Conservation (phyloP, 2,888 invertebrate species). For the Frankliniella intonsa region DNA sequence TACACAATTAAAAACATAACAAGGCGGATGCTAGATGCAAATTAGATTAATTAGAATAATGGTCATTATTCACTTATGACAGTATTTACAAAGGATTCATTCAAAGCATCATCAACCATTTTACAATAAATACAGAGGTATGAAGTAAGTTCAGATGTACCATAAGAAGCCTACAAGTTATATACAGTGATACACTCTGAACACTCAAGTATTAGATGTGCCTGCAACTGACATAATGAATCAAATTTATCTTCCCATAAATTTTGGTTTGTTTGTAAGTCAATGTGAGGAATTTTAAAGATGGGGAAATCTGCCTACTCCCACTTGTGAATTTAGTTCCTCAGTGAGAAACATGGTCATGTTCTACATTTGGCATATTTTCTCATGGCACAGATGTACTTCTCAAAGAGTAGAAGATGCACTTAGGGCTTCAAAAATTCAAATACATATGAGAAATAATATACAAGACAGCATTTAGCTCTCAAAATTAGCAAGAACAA, state of each 20-base stretch:
- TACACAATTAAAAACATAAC: background rate
- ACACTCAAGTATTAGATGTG: background rate
- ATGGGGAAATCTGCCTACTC: background rate
- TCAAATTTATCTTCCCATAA: background rate
- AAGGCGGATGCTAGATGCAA: background rate
- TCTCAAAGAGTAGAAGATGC: too few species aligned
- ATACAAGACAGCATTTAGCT: too few species aligned
- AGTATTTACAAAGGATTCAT: slow-evolving; percentile 2
- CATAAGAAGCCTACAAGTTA: background rate
- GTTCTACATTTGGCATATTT: background rate
- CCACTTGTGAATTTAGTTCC: background rate
- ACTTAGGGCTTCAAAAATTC: too few species aligned
- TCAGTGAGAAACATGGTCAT: background rate
- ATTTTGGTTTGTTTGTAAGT: background rate
- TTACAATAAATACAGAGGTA: slow-evolving; percentile 20
- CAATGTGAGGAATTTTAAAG: background rate
- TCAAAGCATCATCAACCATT: background rate
- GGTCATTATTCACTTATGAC: background rate
- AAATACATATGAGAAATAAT: too few species aligned
- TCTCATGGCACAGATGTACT: background rate
- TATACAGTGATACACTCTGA: slow-evolving; percentile 6
- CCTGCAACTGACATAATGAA: background rate
- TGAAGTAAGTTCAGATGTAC: slow-evolving; percentile 5
- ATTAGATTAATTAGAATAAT: slow-evolving; percentile 7
- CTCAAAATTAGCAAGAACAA: too few species aligned